Conservation (phyloP, 2,888 invertebrate genomes). For the Drosophila neoperkinsi region DNA sequence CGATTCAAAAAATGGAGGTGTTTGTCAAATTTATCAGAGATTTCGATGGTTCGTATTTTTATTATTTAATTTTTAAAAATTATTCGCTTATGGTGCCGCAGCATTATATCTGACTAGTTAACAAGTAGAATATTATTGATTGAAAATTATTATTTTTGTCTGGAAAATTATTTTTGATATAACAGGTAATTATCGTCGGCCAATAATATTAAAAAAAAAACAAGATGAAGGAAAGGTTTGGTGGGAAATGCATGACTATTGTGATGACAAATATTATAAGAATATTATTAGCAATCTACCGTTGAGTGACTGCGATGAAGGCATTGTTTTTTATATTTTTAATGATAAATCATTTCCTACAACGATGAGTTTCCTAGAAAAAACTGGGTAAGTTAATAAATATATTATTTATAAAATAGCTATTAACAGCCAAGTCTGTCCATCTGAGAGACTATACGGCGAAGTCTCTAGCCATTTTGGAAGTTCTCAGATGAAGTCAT, state of each 20-base stretch:
- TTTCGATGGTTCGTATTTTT: slow-evolving; percentile 44
- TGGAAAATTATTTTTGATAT: not conserved
- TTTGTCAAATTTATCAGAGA: slow-evolving; percentile 51
- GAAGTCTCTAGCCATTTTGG: not conserved
- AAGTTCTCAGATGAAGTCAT: not conserved
- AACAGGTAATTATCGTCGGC: slow-evolving; percentile 47
- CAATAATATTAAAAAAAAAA: slow-evolving; percentile 49
- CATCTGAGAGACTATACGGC: not conserved
- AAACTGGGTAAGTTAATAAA: slow-evolving; percentile 91
- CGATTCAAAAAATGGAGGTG: slow-evolving; percentile 55
- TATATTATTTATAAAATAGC: not conserved
- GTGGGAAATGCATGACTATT: slow-evolving; percentile 89
- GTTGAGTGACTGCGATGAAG: slow-evolving; percentile 69
- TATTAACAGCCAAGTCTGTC: not conserved
- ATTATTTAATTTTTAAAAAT: not conserved
- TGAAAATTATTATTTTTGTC: not conserved
- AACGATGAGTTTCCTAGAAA: slow-evolving; percentile 94
- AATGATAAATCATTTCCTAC: slow-evolving; percentile 97
- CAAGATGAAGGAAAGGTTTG: slow-evolving; percentile 83
- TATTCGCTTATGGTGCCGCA: not conserved
- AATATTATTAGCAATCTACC: slow-evolving; percentile 50
- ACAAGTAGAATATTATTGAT: not conserved
- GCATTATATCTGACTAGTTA: not conserved
- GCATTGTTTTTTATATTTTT: slow-evolving; percentile 91
- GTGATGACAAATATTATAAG: slow-evolving; percentile 83